Evolutionary conservation across 2,797 vertebrate genomes (phyloP).

Genomic region (Columba guinea): DNA sequence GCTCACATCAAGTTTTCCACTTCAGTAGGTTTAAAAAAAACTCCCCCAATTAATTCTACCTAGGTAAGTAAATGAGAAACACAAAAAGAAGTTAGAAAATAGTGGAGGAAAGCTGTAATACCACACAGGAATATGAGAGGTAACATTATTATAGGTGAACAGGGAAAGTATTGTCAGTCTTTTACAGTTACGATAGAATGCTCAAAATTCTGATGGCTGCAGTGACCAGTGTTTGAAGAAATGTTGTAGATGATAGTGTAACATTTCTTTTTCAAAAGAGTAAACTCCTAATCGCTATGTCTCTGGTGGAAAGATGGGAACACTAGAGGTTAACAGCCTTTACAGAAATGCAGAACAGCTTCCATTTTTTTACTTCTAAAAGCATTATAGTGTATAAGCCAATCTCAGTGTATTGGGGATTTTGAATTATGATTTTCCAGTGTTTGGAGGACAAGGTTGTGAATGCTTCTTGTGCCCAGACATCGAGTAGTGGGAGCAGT

Average conservation of each 20-base stretch:
- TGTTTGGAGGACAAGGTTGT: neutral
- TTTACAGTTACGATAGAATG: neutral
- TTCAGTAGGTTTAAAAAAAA: neutral
- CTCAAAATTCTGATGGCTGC: neutral
- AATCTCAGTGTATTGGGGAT: neutral
- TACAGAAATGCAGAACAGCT: neutral
- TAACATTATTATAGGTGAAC: neutral
- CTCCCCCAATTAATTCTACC: neutral
- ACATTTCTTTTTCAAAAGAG: neutral
- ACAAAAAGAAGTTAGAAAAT: neutral
- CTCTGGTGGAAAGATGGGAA: neutral
- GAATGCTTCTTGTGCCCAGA: neutral
- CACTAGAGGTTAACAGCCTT: neutral
- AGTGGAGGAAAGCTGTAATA: neutral
- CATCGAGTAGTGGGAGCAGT: neutral
- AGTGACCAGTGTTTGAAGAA: neutral
- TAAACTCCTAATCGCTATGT: neutral
- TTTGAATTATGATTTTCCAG: neutral
- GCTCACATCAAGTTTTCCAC: neutral
- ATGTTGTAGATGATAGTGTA: neutral
- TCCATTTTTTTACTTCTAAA: neutral
- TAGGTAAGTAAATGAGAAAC: neutral
- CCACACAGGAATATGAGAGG: neutral
- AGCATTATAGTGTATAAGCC: neutral
- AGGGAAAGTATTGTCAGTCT: neutral